phyloP scores from a whole-genome alignment of 1,140 invertebrate genomes.

The Papilio helenus region DNA sequence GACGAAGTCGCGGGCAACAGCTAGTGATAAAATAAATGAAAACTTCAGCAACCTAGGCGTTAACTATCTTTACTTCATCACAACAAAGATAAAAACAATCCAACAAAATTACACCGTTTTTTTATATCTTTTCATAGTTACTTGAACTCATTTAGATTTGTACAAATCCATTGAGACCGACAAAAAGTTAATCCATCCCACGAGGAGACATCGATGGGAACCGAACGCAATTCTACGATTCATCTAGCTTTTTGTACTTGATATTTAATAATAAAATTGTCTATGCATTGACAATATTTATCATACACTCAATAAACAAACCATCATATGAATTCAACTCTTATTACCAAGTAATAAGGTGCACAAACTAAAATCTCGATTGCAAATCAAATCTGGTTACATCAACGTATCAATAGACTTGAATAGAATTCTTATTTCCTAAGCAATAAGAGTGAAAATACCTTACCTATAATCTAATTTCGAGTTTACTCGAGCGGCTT shows the following conservation, averaged over 20 bases:
- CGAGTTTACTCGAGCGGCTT: background rate
- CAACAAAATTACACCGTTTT: slow-evolving; percentile 2
- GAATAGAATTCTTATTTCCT: background rate
- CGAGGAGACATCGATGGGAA: slow-evolving; percentile 61
- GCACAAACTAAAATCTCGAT: background rate
- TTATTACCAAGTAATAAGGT: slow-evolving; percentile 24
- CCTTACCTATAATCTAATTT: slow-evolving; percentile 23
- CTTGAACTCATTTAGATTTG: background rate
- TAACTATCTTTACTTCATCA: no score
- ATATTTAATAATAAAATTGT: slow-evolving; percentile 48
- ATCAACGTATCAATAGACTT: background rate
- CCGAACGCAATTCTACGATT: slow-evolving; percentile 46
- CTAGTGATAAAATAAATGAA: no score
- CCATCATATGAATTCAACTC: background rate
- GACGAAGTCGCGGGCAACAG: no score
- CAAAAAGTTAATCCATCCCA: slow-evolving; percentile 58
- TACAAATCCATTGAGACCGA: slow-evolving; percentile 32
- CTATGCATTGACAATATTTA: slow-evolving; percentile 35
- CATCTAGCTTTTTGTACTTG: slow-evolving; percentile 53
- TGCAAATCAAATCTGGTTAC: background rate
- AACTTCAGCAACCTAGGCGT: no score
- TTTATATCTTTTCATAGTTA: background rate
- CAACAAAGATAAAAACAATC: background rate
- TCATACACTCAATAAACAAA: background rate
- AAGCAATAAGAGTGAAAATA: background rate